A percentile compares a stretch with the other conserved stretches of the same genome.
These are phyloP conservation scores for Mythimna ferrago DNA, from an alignment of 2,888 invertebrate species.

Conservation along the genomic window DNA sequence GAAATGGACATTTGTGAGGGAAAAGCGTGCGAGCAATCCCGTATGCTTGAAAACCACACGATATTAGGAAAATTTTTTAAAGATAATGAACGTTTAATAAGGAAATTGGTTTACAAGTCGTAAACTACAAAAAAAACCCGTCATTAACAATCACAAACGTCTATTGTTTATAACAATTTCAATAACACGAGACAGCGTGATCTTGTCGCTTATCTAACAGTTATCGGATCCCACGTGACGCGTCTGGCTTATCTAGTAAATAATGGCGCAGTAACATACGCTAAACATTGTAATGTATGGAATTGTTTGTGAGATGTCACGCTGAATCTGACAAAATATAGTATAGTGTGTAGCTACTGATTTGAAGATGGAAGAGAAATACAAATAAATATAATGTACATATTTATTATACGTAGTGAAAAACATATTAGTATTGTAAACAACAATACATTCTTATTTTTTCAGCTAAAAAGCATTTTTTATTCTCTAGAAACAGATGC, in stretches of 20 bases:
- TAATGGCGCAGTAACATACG: conserved; percentile 29
- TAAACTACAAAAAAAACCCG: not conserved
- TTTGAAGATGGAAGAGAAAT: not conserved
- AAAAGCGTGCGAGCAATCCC: too few species aligned
- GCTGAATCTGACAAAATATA: not conserved
- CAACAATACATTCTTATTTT: too few species aligned
- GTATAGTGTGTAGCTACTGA: not conserved
- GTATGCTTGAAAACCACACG: too few species aligned
- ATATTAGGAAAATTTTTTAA: too few species aligned
- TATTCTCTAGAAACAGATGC: not conserved
- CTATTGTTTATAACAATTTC: conserved; percentile 37
- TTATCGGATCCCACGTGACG: conserved; percentile 45
- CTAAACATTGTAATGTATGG: conserved; percentile 21
- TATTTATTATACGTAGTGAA: too few species aligned
- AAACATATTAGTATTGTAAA: too few species aligned
- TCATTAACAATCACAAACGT: conserved; percentile 6
- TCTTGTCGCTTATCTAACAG: conserved; percentile 47
- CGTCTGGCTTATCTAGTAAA: conserved; percentile 35
- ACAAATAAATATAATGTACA: not conserved
- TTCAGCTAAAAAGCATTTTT: too few species aligned
- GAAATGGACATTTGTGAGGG: too few species aligned
- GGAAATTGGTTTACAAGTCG: not conserved
- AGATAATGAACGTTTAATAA: too few species aligned
- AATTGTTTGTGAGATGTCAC: conserved; percentile 17
- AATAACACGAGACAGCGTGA: conserved; percentile 42